phyloP scores from a whole-genome alignment of 2,113 vertebrate species.

The Toxotes chatareus region DNA sequence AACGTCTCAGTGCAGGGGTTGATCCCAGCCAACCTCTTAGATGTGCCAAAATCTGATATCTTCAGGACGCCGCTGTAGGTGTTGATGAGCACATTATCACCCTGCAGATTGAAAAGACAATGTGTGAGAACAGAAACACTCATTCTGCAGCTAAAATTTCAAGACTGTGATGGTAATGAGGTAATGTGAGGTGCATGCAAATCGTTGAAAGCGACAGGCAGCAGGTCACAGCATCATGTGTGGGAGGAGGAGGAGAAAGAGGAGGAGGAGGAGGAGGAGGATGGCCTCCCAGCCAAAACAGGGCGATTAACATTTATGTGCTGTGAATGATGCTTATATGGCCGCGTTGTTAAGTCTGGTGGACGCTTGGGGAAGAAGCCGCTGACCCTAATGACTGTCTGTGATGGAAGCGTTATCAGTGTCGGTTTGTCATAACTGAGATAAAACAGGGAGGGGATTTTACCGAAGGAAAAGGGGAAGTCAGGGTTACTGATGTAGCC shows the following conservation, averaged over 20 bases:
- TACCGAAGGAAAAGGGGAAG: not conserved
- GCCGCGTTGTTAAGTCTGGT: constrained; percentile 51
- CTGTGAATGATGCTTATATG: constrained; percentile 32
- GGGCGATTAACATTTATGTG: constrained; percentile 68
- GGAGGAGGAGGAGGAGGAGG: not conserved
- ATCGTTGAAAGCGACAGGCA: constrained; percentile 1
- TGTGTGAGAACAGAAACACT: constrained; percentile 26
- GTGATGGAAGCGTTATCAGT: constrained; percentile 28
- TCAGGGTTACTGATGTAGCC: not conserved
- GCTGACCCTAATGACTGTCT: constrained; percentile 30
- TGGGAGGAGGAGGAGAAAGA: constrained; percentile 12
- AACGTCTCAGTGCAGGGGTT: constrained; percentile 99
- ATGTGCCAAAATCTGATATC: constrained; percentile 99
- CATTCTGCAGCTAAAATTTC: not conserved
- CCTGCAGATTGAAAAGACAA: constrained; percentile 82
- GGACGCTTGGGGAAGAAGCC: constrained; percentile 8
- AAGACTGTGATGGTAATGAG: not conserved
- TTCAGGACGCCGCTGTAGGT: constrained; percentile 98
- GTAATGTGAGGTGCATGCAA: constrained; percentile 5
- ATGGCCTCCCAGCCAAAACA: constrained; percentile 57
- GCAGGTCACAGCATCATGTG: constrained; percentile 6
- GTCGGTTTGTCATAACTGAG: constrained; percentile 22
- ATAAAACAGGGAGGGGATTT: not conserved
- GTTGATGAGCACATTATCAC: constrained; percentile 98
- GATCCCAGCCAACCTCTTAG: constrained; percentile 97